A percentile compares a stretch with the other conserved stretches of the same genome.
Evolutionary conservation across 2,888 invertebrate genomes (phyloP).

Genomic region (Hemithea aestivaria): DNA sequence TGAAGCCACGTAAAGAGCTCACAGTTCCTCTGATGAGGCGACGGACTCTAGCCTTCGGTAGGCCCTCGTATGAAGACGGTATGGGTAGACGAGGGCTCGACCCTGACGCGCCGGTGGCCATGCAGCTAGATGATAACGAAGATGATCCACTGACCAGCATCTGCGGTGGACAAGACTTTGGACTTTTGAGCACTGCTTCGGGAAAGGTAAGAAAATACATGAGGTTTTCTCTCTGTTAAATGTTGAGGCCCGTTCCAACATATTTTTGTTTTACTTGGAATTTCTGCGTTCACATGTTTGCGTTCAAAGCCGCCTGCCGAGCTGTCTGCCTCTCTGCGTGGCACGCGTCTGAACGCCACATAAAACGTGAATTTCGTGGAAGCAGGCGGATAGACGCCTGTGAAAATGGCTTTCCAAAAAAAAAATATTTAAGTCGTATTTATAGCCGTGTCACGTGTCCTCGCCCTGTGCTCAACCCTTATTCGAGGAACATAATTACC

Average conservation of each 20-base stretch:
- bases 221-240: neutral
- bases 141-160: conserved; percentile 90
- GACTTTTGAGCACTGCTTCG: conserved; percentile 87
- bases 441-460: no score
- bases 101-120: conserved; percentile 72
- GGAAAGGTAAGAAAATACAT: conserved; percentile 83
- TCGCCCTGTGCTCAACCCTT: no score
- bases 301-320: no score
- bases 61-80: conserved; percentile 62
- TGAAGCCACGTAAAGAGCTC: conserved; percentile 52
- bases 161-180: conserved; percentile 94
- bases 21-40: conserved; percentile 60
- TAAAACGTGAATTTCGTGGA: no score
- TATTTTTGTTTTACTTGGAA: no score
- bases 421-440: no score
- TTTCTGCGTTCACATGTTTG: no score
- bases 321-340: no score
- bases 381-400: no score
- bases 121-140: conserved; percentile 79
- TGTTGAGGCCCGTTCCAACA: neutral
- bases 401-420: no score
- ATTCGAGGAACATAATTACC: no score
- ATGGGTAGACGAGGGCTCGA: conserved; percentile 48
- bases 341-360: no score
- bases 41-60: conserved; percentile 58